These are phyloP conservation scores for Pristionchus arcanus DNA, from an alignment of 2,888 invertebrate species.

Conservation along the genomic window DNA sequence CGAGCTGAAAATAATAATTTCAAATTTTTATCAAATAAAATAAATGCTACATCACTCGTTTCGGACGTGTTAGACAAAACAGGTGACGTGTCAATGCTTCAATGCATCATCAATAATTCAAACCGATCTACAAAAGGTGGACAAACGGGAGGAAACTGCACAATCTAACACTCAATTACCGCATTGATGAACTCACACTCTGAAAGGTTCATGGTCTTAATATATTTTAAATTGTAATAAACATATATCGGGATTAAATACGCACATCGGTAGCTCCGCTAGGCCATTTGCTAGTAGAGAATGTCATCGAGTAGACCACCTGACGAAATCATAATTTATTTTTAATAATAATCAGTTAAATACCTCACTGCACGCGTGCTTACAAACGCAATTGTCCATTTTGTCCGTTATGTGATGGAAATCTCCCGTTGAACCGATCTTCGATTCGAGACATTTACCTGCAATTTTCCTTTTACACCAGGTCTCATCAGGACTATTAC, in stretches of 20 bases:
- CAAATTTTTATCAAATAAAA: not conserved
- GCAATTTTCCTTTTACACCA: too few species aligned
- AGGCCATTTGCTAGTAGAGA: slow-evolving; percentile 71
- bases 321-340: not conserved
- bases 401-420: slow-evolving; percentile 71
- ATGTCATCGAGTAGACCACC: slow-evolving; percentile 62
- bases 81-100: not conserved
- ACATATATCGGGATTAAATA: not conserved
- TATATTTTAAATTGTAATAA: not conserved
- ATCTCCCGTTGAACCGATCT: slow-evolving; percentile 68
- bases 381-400: slow-evolving; percentile 68
- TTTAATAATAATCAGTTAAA: not conserved
- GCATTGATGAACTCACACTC: slow-evolving; percentile 15
- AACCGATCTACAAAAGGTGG: not conserved
- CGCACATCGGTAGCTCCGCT: slow-evolving; percentile 71
- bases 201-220: not conserved
- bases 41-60: not conserved
- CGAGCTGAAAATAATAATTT: slow-evolving; percentile 62
- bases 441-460: slow-evolving; percentile 67
- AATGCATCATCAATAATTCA: not conserved
- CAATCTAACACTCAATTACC: slow-evolving; percentile 41
- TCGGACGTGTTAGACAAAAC: not conserved
- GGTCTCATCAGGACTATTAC: too few species aligned
- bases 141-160: not conserved
- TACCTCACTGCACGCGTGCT: slow-evolving; percentile 67